Percentiles rank a stretch among this genome's conserved stretches.
These are phyloP conservation scores for Strigamia crassipes DNA, from an alignment of 2,888 invertebrate species.

Conservation along the genomic window DNA sequence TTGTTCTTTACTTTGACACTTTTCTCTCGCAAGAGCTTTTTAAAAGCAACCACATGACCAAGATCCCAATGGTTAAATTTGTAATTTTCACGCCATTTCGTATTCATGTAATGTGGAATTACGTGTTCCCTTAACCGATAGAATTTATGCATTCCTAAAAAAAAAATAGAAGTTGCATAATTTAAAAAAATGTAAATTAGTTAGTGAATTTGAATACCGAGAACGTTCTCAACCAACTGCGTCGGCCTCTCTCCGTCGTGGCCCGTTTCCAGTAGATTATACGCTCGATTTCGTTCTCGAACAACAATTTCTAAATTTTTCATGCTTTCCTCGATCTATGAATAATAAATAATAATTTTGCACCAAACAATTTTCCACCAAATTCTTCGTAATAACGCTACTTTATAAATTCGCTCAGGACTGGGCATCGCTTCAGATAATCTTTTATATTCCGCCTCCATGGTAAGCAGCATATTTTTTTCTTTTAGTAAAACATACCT, in stretches of 20 bases:
- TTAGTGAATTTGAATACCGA: constrained; percentile 40
- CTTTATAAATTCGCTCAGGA: constrained; percentile 92
- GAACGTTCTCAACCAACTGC: constrained; percentile 25
- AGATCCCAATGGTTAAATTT: constrained; percentile 43
- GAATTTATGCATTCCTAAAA: constrained; percentile 63
- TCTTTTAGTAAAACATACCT: constrained; percentile 90
- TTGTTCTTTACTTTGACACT: neutral
- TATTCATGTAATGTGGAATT: constrained; percentile 51
- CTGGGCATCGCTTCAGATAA: constrained; percentile 76
- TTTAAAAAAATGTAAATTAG: neutral
- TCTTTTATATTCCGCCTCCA: constrained; percentile 80
- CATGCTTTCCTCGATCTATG: constrained; percentile 88
- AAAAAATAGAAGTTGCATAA: constrained; percentile 24
- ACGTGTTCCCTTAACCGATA: constrained; percentile 50
- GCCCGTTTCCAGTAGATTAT: constrained; percentile 85
- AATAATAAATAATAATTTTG: constrained; percentile 10
- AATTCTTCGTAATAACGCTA: constrained; percentile 52
- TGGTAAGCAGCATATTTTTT: constrained; percentile 93
- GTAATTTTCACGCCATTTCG: constrained; percentile 48
- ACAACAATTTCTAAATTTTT: constrained; percentile 86
- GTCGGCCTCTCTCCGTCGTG: constrained; percentile 77
- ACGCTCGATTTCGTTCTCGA: constrained; percentile 88
- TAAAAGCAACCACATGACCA: constrained; percentile 17
- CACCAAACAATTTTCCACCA: constrained; percentile 42
- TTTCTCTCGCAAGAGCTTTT: constrained; percentile 7